These are phyloP conservation scores for Zelostemma sp. DNA, from an alignment of 1,140 invertebrate genomes.

Conservation along the genomic window DNA sequence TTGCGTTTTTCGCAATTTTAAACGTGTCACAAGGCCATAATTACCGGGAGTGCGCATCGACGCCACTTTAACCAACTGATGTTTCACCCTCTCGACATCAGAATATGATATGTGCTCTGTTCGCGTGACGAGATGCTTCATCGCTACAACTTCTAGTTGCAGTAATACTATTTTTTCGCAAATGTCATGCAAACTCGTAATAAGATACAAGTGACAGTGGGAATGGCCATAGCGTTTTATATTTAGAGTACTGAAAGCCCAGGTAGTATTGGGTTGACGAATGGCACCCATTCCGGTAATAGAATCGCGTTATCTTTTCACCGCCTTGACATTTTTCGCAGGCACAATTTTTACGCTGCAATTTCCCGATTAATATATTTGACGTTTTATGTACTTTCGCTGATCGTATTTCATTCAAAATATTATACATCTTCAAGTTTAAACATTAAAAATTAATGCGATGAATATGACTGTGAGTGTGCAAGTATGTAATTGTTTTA, in stretches of 20 bases:
- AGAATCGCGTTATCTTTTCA: neutral
- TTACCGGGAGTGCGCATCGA: neutral
- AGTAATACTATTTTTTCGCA: neutral
- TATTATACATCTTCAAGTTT: too few relatives aligned
- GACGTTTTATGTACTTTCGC: too few relatives aligned
- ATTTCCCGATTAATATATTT: too few relatives aligned
- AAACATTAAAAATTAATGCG: too few relatives aligned
- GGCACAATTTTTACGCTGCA: too few relatives aligned
- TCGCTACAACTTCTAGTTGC: neutral
- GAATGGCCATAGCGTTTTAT: neutral
- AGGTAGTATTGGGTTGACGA: neutral
- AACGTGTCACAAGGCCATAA: neutral
- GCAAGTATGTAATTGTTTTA: too few relatives aligned
- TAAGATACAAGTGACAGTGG: conserved; percentile 1
- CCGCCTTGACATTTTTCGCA: neutral
- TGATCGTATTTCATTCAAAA: too few relatives aligned
- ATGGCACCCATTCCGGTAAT: neutral
- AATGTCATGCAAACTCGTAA: neutral
- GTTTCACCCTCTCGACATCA: neutral
- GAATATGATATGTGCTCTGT: neutral
- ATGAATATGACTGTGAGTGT: too few relatives aligned
- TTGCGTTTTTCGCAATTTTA: neutral
- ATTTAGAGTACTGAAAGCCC: neutral
- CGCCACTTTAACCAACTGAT: neutral
- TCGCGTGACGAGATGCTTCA: neutral